These are phyloP conservation scores for Drosophila saltans DNA, from an alignment of 1,140 invertebrate genomes.

Conservation along the genomic window DNA sequence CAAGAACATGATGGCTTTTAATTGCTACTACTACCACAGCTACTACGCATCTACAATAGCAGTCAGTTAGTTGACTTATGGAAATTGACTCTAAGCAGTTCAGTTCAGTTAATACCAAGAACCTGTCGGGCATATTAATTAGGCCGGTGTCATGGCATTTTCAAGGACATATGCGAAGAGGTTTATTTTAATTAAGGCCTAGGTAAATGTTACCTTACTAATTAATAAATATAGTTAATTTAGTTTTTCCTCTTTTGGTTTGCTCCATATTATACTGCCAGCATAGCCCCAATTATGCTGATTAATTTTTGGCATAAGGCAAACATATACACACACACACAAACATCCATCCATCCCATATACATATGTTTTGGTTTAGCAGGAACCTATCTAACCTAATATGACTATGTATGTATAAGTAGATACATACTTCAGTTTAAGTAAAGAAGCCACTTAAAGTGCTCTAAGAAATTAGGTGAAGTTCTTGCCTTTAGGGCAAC, in stretches of 20 bases:
- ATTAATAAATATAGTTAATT: constrained; percentile 39
- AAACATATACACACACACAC: background rate
- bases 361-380: background rate
- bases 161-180: constrained; percentile 54
- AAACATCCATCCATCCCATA: too few species aligned
- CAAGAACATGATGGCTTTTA: constrained; percentile 64
- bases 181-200: constrained; percentile 77
- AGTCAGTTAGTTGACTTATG: constrained; percentile 72
- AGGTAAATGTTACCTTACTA: constrained; percentile 59
- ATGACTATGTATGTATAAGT: background rate
- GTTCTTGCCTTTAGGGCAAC: background rate
- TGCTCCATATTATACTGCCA: background rate
- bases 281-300: constrained; percentile 69
- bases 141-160: constrained; percentile 35
- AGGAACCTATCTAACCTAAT: background rate
- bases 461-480: background rate
- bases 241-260: constrained; percentile 38
- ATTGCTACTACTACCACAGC: constrained; percentile 54
- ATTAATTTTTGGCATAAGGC: constrained; percentile 55
- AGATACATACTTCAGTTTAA: constrained; percentile 5
- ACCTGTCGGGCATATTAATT: constrained; percentile 72
- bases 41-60: background rate
- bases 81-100: constrained; percentile 74
- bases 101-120: constrained; percentile 75
- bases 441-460: constrained; percentile 1